Conservation (phyloP, 64 coral and sea anemone genomes). For the Orbicella faveolata region DNA sequence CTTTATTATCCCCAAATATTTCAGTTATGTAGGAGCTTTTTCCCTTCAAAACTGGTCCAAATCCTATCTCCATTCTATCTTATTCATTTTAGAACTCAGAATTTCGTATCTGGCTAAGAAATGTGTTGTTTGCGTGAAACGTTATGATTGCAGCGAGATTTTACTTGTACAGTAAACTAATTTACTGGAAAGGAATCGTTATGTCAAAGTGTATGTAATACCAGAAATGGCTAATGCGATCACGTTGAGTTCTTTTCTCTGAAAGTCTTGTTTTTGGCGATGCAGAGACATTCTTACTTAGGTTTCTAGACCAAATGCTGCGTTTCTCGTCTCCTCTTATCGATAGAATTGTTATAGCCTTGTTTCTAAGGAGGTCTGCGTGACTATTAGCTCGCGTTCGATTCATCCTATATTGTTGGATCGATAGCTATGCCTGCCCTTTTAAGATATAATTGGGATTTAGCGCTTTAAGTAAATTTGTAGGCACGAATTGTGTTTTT, state of each 20-base stretch:
- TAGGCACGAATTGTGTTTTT: conserved; percentile 8
- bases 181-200: conserved; percentile 16
- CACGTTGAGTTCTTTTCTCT: background rate
- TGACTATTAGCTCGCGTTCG: background rate
- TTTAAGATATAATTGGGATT: conserved; percentile 11
- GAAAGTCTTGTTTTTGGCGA: background rate
- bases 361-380: background rate
- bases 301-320: background rate
- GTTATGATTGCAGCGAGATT: background rate
- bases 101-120: background rate
- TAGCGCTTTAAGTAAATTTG: background rate
- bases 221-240: conserved; percentile 38
- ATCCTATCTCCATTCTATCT: background rate
- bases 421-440: conserved; percentile 8
- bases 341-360: background rate
- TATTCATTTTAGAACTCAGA: background rate
- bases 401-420: background rate
- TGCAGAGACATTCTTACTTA: background rate
- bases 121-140: background rate
- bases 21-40: conserved; percentile 33
- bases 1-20: conserved; percentile 35
- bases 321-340: background rate
- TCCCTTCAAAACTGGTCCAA: background rate
- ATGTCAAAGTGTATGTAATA: conserved; percentile 31
- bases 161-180: background rate